Percentiles rank a stretch among this genome's conserved stretches.
Conservation (phyloP, 2,797 vertebrate genomes). For the Ficedula albicollis region DNA sequence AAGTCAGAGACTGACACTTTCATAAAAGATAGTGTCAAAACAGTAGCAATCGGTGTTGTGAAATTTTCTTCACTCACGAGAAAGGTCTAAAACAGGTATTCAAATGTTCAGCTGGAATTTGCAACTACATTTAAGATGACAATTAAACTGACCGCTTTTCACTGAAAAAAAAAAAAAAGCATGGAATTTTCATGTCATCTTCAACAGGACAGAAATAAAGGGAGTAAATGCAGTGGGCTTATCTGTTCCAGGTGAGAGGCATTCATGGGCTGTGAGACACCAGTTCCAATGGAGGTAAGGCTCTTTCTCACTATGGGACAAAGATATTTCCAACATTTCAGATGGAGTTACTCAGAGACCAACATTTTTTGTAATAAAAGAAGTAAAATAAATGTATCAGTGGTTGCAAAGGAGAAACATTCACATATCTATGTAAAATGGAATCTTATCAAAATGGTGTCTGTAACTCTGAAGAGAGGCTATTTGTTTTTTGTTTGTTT, state of each 20-base stretch:
- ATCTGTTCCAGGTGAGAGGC: neutral
- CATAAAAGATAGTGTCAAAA: constrained; percentile 45
- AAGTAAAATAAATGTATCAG: neutral
- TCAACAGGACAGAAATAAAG: neutral
- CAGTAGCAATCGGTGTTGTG: constrained; percentile 15
- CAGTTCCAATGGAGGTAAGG: neutral
- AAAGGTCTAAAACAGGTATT: neutral
- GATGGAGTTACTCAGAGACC: neutral
- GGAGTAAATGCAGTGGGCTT: neutral
- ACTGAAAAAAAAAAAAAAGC: neutral
- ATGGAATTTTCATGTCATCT: neutral
- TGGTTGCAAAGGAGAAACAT: neutral
- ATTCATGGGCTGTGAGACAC: neutral
- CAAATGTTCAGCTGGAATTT: constrained; percentile 2
- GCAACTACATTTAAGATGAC: neutral
- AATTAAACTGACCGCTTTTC: neutral
- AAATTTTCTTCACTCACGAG: neutral
- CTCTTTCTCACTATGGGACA: neutral
- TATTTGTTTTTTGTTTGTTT: neutral
- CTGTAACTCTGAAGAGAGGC: neutral
- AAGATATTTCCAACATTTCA: neutral
- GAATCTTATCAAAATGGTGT: neutral
- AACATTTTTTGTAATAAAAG: neutral
- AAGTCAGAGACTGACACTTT: constrained; percentile 47
- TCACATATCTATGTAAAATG: neutral